These are phyloP conservation scores for Venusia cambrica DNA, from an alignment of 2,888 invertebrate species.

Conservation along the genomic window DNA sequence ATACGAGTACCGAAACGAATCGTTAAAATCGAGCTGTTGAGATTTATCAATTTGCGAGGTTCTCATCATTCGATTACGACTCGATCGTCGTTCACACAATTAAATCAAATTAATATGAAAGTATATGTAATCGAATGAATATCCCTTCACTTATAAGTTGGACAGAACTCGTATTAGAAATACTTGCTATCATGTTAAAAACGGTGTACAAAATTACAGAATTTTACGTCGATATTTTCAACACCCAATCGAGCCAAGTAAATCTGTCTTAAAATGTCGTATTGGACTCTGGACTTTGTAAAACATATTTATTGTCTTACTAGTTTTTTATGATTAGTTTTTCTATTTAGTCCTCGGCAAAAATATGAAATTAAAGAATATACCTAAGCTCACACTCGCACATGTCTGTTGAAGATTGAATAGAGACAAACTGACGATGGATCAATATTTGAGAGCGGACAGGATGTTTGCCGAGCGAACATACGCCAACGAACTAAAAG, in stretches of 20 bases:
- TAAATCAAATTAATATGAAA: slow-evolving; percentile 45
- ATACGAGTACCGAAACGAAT: slow-evolving; percentile 21
- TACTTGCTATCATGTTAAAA: slow-evolving; percentile 3
- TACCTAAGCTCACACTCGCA: slow-evolving; percentile 43
- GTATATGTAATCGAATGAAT: slow-evolving; percentile 63
- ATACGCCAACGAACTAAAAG: slow-evolving; percentile 62
- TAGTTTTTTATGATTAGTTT: no score
- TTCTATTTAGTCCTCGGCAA: no score
- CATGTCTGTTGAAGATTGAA: slow-evolving; percentile 56
- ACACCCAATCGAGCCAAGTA: no score
- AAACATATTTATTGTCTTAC: no score
- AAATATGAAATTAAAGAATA: background rate
- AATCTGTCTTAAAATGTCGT: no score
- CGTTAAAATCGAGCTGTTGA: slow-evolving; percentile 16
- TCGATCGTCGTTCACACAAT: slow-evolving; percentile 41
- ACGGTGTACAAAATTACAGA: background rate
- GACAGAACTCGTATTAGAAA: slow-evolving; percentile 35
- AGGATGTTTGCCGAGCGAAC: slow-evolving; percentile 72
- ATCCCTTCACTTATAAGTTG: slow-evolving; percentile 42
- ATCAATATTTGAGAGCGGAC: slow-evolving; percentile 65
- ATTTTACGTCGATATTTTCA: no score
- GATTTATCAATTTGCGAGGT: slow-evolving; percentile 16
- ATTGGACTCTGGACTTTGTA: no score
- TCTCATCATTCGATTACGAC: slow-evolving; percentile 30
- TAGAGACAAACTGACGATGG: slow-evolving; percentile 44